These are phyloP conservation scores for Dromiciops gliroides DNA, from an alignment of 2,113 vertebrate genomes.

Conservation along the genomic window DNA sequence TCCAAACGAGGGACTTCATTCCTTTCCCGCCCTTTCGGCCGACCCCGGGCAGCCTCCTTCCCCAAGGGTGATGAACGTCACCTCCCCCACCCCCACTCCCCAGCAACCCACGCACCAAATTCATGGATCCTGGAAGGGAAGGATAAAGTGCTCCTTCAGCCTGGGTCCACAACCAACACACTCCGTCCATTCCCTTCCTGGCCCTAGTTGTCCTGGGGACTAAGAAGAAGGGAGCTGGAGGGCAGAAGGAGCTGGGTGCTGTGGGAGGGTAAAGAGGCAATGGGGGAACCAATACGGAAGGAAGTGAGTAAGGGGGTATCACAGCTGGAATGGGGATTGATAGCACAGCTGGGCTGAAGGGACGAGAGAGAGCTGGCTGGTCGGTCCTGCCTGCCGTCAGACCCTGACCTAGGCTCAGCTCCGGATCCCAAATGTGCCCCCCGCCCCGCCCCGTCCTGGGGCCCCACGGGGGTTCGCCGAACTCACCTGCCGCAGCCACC, in stretches of 20 bases:
- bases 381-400: too few species aligned
- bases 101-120: not conserved
- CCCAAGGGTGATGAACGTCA: not conserved
- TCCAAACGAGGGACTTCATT: not conserved
- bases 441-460: not conserved
- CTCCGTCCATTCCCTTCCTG: too few species aligned
- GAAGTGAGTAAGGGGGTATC: too few species aligned
- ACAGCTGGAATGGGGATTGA: not conserved
- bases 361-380: too few species aligned
- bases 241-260: not conserved
- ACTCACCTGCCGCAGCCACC: conserved; percentile 22
- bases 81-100: too few species aligned
- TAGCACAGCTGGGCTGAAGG: not conserved
- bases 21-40: not conserved
- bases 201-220: too few species aligned
- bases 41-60: not conserved
- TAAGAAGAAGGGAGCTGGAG: not conserved
- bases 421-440: not conserved
- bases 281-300: too few species aligned
- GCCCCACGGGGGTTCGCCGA: not conserved
- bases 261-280: not conserved
- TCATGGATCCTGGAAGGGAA: not conserved
- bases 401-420: not conserved
- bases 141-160: too few species aligned
- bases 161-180: not conserved